Base-by-base conservation (phyloP, 2,113 vertebrate species). In the Callaeas wilsoni region DNA sequence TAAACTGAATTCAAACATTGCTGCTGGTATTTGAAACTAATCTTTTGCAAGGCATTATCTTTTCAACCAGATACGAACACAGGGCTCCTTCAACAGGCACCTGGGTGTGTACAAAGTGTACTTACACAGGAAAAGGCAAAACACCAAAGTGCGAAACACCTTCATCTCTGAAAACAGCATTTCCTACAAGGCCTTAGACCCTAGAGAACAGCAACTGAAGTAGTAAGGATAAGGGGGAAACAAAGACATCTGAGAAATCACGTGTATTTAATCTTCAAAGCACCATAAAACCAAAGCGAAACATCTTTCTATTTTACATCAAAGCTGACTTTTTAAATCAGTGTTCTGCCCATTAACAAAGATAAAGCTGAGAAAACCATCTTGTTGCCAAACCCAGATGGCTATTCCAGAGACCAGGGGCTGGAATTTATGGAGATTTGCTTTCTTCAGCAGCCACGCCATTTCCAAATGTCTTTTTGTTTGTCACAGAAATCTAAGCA, bases 261-360 rank as follows among this genome's bases (percentile, higher is more conserved):
- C 3, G 0, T 14, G 37, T 21, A 46, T 87, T 91, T 94, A 87
- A 87, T 85, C 85, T 90, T 96, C 90, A 93, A 95, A 95, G 73
- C 7, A 46, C 32, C n/a, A 26, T 12, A 33, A 94, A 87, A 74
- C 32, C n/a, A 84, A 89, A 93, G 88, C 22, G 85, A 84, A 95
- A 80, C 4, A 35, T 70, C 42, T 21, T 67, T 68, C 25, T 78
- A 20, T 71, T 92, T 90, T 27, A 73, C 80, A 82, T 85, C 84
- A 94, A 88, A 94, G 74, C 26, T 53, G 71, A 41, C 46, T 91
- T 82, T 33, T 74, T 2, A 89, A 85, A 73, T 52, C 63, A 13
- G 3, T 41, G 20, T 25, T 92, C 27, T 81, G 69, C 39, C 50
- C 20, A 42, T 73, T 71, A 93, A 65, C 50, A 42, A 87, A 92